These are phyloP conservation scores for Apeltes quadracus DNA, from an alignment of 2,113 vertebrate species.

Conservation along the genomic window DNA sequence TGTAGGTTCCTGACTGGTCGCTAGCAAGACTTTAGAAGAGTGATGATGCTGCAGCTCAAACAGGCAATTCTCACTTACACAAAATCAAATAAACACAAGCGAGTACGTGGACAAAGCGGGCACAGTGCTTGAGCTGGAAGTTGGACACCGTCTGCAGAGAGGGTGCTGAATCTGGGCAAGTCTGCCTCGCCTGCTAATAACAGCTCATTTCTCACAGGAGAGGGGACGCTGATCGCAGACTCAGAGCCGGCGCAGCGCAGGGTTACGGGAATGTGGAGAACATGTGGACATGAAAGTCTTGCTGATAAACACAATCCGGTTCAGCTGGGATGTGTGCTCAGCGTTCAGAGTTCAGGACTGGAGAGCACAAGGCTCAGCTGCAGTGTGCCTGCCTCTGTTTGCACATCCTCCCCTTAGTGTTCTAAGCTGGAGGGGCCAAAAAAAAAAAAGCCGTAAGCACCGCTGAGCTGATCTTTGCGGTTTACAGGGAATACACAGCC, in stretches of 20 bases:
- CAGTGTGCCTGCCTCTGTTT: conserved; percentile 60
- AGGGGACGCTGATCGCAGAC: conserved; percentile 63
- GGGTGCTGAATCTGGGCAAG: conserved; percentile 70
- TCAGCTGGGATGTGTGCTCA: conserved; percentile 71
- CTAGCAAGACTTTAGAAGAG: conserved; percentile 51
- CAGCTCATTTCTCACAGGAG: conserved; percentile 71
- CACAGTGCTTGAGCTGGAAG: conserved; percentile 47
- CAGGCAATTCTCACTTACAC: conserved; percentile 31
- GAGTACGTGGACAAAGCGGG: conserved; percentile 59
- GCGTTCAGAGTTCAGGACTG: conserved; percentile 68
- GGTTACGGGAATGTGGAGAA: conserved; percentile 61
- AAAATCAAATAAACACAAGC: conserved; percentile 3
- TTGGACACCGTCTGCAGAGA: conserved; percentile 65
- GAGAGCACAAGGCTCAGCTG: conserved; percentile 66
- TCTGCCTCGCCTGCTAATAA: conserved; percentile 70
- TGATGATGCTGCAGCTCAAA: conserved; percentile 62
- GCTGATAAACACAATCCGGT: conserved; percentile 75
- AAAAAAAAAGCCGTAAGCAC: conserved; percentile 45
- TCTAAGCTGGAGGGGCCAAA: conserved; percentile 53
- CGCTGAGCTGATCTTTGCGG: conserved; percentile 65
- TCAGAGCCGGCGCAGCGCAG: conserved; percentile 44
- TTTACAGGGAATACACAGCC: conserved; percentile 70
- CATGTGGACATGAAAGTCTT: conserved; percentile 77
- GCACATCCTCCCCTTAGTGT: conserved; percentile 59
- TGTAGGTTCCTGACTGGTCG: conserved; percentile 21